Base-by-base conservation (phyloP, 2,888 invertebrate species). In the Antitype chi region DNA sequence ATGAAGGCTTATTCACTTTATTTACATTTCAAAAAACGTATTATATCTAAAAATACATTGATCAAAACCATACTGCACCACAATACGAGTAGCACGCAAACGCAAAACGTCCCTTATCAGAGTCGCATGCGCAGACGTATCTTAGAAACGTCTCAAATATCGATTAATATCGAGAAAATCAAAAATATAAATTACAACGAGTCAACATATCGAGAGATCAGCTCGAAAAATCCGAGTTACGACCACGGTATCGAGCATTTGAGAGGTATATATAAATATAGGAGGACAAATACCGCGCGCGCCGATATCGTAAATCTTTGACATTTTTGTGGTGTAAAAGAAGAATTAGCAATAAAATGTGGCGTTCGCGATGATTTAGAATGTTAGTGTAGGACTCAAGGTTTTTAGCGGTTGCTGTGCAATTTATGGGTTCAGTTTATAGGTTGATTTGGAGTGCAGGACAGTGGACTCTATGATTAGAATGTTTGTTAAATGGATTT, bases 91-190 rank as follows among this genome's bases (percentile, higher is more conserved):
- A 85, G 75, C 78, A 75, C 81, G 83, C 81, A 63, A 71, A 66
- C 83, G 76, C 81, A 60, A 6, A 82, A 70, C 64, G 74, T 47
- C 25, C 62, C 62, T 83, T 84, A 87, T 85, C 88, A 67, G 64
- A 15, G 53, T 69, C 13, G 17, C 74, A 55, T 38, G 66, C 80
- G 69, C 82, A 76, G 69, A 88, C 87, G 78, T 88, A 91, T 89
- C 88, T 90, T 87, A 88, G 91, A 88, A 89, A 89, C 88, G 90
- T 90, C 91, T 91, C 91, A 89, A 91, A 91, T 93, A 92, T 91
- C 93, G 92, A 94, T 93, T 93, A 92, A 92, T 93, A 94, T 93
- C 91, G 81, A 87, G 88, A 87, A 88, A 90, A 91, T 92, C 92
- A 90, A 88, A 90, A 91, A 91, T 91, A 92, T 93, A 93, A 93